A percentile compares a stretch with the other conserved stretches of the same genome.
Evolutionary conservation across 2,113 vertebrate species (phyloP).

Genomic region (Melanotaenia duboulayi): DNA sequence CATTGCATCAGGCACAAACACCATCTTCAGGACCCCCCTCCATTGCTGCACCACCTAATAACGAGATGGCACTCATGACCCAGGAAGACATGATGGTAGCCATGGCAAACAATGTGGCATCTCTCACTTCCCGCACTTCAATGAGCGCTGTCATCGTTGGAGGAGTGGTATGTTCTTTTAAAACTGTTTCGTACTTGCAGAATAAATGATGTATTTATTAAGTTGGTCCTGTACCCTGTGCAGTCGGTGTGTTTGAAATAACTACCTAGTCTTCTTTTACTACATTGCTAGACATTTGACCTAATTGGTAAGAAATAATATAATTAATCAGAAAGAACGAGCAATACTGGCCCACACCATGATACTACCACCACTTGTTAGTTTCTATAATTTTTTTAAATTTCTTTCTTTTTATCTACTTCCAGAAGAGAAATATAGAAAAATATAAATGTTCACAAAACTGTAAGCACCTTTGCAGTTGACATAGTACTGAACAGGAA

Average conservation of each 20-base stretch:
- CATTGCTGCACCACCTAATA: slow-evolving; percentile 47
- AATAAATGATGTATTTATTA: too few species aligned
- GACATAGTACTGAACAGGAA: too few species aligned
- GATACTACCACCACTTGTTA: not conserved
- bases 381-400: not conserved
- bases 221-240: too few species aligned
- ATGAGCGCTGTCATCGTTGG: slow-evolving; percentile 90
- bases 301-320: not conserved
- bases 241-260: too few species aligned
- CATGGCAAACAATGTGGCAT: slow-evolving; percentile 87
- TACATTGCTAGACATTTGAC: too few species aligned
- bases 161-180: slow-evolving; percentile 89
- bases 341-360: not conserved
- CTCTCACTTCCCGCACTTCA: slow-evolving; percentile 93
- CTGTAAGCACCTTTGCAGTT: not conserved
- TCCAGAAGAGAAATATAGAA: not conserved
- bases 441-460: not conserved
- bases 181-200: not conserved
- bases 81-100: slow-evolving; percentile 92
- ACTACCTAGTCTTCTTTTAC: too few species aligned
- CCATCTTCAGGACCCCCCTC: slow-evolving; percentile 80
- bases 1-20: slow-evolving; percentile 80
- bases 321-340: not conserved
- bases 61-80: slow-evolving; percentile 73
- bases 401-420: not conserved